Conservation (phyloP, 2,888 invertebrate genomes). For the Crioceris asparagi region DNA sequence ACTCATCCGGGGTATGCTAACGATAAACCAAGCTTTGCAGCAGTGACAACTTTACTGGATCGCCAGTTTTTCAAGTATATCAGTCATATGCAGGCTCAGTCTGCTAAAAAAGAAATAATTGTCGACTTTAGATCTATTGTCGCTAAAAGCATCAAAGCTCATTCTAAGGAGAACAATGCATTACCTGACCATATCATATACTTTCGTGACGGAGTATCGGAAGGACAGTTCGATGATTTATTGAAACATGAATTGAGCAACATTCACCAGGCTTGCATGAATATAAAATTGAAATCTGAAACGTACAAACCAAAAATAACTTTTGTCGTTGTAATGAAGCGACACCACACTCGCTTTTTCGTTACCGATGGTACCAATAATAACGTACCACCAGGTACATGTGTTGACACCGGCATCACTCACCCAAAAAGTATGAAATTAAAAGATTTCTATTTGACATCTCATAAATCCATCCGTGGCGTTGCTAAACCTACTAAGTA, state of each 20-base stretch:
- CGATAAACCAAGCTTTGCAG: constrained; percentile 52
- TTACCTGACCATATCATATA: constrained; percentile 58
- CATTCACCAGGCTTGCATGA: neutral
- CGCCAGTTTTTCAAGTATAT: constrained; percentile 50
- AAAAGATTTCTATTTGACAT: constrained; percentile 73
- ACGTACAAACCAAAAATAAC: constrained; percentile 69
- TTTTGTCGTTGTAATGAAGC: constrained; percentile 89
- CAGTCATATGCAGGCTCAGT: neutral
- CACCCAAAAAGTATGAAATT: constrained; percentile 56
- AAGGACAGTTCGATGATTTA: constrained; percentile 65
- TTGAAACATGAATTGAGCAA: neutral
- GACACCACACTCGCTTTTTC: constrained; percentile 80
- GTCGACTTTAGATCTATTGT: constrained; percentile 45
- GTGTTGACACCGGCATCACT: constrained; percentile 72
- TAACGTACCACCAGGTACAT: constrained; percentile 20
- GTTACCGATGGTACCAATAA: constrained; percentile 24
- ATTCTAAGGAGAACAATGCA: constrained; percentile 26
- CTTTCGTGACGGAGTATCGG: constrained; percentile 78
- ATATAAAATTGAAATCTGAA: constrained; percentile 26
- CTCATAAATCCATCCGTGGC: constrained; percentile 63
- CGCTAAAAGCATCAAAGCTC: neutral
- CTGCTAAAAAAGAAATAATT: constrained; percentile 54
- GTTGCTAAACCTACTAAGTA: constrained; percentile 80
- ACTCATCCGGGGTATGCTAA: constrained; percentile 81
- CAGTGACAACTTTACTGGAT: constrained; percentile 67